Conservation (phyloP, 2,797 vertebrate genomes). For the Otolemur crassicaudatus region DNA sequence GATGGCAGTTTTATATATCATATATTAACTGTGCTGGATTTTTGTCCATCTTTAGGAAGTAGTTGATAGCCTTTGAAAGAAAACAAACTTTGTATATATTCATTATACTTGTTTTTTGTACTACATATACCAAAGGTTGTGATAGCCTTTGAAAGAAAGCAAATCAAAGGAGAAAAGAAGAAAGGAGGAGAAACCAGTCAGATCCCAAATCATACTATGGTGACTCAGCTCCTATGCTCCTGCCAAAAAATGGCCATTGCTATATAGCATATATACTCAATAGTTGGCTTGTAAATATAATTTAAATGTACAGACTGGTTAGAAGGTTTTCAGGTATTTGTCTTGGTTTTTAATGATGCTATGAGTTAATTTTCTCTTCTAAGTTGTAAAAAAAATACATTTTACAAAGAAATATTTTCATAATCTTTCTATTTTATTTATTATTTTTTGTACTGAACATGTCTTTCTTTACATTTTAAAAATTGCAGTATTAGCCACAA, state of each 20-base stretch:
- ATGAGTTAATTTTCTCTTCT: slow-evolving; percentile 14
- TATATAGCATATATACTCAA: not conserved
- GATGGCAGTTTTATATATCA: not conserved
- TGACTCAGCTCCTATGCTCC: not conserved
- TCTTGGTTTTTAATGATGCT: slow-evolving; percentile 18
- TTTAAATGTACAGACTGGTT: not conserved
- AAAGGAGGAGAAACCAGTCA: not conserved
- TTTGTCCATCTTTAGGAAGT: not conserved
- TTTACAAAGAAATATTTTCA: not conserved
- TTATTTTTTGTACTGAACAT: not conserved
- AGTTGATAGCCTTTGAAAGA: slow-evolving; percentile 7
- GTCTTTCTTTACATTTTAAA: slow-evolving; percentile 32
- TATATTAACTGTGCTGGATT: not conserved
- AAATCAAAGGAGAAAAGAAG: not conserved
- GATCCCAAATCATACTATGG: not conserved
- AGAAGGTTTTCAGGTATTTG: not conserved
- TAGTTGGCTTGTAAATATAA: not conserved
- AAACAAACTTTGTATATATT: too few species aligned
- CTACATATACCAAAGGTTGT: too few species aligned
- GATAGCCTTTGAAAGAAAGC: not conserved
- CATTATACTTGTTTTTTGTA: too few species aligned
- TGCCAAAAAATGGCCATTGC: not conserved
- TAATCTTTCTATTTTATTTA: not conserved
- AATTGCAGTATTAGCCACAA: not conserved
- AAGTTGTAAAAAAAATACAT: slow-evolving; percentile 18